Evolutionary conservation across 1,140 invertebrate genomes (phyloP).

Genomic region (Mesaphorura yosii): DNA sequence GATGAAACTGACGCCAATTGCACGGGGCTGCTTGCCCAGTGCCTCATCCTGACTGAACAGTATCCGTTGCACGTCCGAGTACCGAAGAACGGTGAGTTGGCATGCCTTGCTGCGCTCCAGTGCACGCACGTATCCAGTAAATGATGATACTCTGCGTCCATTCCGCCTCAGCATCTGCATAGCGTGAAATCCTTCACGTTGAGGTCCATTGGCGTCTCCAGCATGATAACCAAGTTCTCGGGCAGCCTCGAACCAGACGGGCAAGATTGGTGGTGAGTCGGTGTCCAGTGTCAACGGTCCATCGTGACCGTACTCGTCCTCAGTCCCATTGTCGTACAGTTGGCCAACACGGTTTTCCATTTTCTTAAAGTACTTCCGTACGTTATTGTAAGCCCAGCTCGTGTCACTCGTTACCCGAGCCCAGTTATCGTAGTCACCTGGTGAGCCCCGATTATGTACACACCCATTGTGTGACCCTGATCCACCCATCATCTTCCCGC

Average conservation of each 20-base stretch:
- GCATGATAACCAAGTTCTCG: slow-evolving; percentile 5
- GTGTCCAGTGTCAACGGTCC: neutral
- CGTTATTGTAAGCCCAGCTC: slow-evolving; percentile 55
- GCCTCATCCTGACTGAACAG: neutral
- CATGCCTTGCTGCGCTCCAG: neutral
- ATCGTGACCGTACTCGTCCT: neutral
- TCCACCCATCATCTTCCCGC: slow-evolving; percentile 11
- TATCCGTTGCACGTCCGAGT: neutral
- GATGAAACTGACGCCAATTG: neutral
- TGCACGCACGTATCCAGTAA: neutral
- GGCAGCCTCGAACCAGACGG: neutral
- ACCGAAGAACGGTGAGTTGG: neutral
- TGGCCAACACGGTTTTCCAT: slow-evolving; percentile 36
- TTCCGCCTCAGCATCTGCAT: neutral
- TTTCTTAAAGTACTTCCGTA: slow-evolving; percentile 38
- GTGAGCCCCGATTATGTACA: slow-evolving; percentile 11
- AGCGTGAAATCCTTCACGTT: neutral
- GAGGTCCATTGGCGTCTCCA: slow-evolving; percentile 5
- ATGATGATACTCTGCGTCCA: slow-evolving; percentile 9
- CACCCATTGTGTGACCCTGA: neutral
- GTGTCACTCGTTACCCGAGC: slow-evolving; percentile 42
- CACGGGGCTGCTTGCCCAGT: neutral
- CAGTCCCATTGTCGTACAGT: neutral
- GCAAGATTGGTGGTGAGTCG: neutral
- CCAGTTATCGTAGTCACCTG: slow-evolving; percentile 70